A percentile compares a stretch with the other conserved stretches of the same genome.
These are phyloP conservation scores for Tupaia chinensis DNA, from an alignment of 2,113 vertebrate species.

Conservation along the genomic window DNA sequence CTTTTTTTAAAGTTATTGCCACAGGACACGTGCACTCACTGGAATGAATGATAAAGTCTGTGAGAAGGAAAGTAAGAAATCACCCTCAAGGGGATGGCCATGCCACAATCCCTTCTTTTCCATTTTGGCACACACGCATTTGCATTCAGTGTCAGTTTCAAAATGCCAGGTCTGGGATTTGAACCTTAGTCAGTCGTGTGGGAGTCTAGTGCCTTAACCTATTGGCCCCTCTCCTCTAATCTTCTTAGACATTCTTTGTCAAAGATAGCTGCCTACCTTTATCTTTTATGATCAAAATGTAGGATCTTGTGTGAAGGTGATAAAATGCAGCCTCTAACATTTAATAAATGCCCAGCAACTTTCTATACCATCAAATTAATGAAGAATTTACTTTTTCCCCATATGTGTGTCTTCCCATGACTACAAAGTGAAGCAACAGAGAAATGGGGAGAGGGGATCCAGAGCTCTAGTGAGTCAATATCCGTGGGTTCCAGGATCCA, in stretches of 20 bases:
- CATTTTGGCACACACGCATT: too few relatives aligned
- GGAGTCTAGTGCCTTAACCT: too few relatives aligned
- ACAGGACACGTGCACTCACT: too few relatives aligned
- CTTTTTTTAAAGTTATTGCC: too few relatives aligned
- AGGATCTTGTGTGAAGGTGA: background rate
- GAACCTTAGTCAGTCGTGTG: too few relatives aligned
- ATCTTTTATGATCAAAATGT: background rate
- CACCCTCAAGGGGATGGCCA: too few relatives aligned
- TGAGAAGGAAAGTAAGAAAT: too few relatives aligned
- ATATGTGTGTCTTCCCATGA: background rate
- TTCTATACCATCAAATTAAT: background rate
- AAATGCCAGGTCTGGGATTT: too few relatives aligned
- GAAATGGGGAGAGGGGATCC: background rate
- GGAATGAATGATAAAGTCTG: too few relatives aligned
- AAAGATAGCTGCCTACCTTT: too few relatives aligned
- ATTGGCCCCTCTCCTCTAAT: background rate
- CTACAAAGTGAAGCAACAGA: background rate
- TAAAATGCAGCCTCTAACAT: background rate
- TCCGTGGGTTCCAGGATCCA: fast-evolving
- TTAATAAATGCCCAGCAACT: background rate
- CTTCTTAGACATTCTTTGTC: background rate
- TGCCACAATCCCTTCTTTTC: too few relatives aligned
- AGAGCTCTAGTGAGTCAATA: background rate
- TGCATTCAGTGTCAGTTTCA: too few relatives aligned
- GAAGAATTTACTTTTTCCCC: background rate